phyloP scores from a whole-genome alignment of 30 jellyfish, hydroid and myxozoan genomes.

The Calvadosia cruxmelitensis region DNA sequence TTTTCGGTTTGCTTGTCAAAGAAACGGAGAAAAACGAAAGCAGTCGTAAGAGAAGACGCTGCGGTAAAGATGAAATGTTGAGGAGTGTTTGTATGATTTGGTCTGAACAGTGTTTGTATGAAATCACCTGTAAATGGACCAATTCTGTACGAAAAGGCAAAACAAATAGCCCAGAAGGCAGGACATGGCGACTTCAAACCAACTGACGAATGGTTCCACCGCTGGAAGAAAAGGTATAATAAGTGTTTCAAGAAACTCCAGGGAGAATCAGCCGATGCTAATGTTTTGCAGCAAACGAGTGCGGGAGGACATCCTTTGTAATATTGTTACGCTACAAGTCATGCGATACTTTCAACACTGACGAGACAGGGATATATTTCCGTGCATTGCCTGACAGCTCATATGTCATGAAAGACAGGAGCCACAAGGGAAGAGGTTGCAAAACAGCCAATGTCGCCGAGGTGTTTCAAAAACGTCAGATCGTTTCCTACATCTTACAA shows the following conservation, averaged over 20 bases:
- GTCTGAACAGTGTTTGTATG: too few relatives aligned
- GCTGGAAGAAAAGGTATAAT: not conserved
- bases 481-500: too few relatives aligned
- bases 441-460: too few relatives aligned
- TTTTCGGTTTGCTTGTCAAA: too few relatives aligned
- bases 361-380: not conserved
- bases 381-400: not conserved
- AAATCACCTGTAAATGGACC: slow-evolving; percentile 1
- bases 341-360: not conserved
- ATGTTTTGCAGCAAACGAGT: not conserved
- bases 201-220: not conserved
- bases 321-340: not conserved
- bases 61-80: too few relatives aligned
- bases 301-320: not conserved
- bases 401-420: not conserved
- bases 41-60: too few relatives aligned
- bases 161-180: not conserved
- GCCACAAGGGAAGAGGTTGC: not conserved
- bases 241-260: not conserved
- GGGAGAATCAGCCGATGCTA: not conserved
- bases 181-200: not conserved
- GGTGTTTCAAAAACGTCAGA: too few relatives aligned
- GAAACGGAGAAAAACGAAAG: too few relatives aligned
- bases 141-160: not conserved
- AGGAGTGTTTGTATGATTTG: too few relatives aligned